Evolutionary conservation across 2,888 invertebrate genomes (phyloP).

Genomic region (Microchrysa polita): DNA sequence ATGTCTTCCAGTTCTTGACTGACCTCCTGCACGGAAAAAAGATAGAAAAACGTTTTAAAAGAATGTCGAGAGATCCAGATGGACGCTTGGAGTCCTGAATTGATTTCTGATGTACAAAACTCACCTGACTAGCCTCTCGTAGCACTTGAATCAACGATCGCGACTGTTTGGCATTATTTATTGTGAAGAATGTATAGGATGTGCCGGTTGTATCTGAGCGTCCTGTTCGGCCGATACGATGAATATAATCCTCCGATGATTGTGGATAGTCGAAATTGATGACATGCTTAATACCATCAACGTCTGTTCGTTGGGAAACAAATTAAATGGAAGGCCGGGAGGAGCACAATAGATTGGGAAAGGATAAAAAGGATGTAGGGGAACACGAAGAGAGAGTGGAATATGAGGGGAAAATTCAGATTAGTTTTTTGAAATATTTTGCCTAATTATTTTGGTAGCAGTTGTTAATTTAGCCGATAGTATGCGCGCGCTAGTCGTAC

Average conservation of each 20-base stretch:
- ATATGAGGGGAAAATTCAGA: too few relatives aligned
- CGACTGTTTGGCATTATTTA: constrained; percentile 85
- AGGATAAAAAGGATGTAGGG: not conserved
- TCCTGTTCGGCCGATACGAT: constrained; percentile 93
- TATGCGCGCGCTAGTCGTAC: too few relatives aligned
- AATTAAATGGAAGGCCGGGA: not conserved
- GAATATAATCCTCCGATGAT: constrained; percentile 94
- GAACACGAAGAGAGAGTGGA: too few relatives aligned
- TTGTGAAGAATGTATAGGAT: constrained; percentile 94
- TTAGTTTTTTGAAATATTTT: too few relatives aligned
- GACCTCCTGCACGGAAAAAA: constrained; percentile 63
- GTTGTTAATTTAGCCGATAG: too few relatives aligned
- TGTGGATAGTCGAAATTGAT: constrained; percentile 96
- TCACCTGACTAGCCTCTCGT: constrained; percentile 86
- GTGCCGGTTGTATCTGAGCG: constrained; percentile 87
- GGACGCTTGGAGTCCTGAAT: too few relatives aligned
- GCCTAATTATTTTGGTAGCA: too few relatives aligned
- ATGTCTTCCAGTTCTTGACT: constrained; percentile 85
- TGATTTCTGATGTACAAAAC: not conserved
- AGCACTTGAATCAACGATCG: constrained; percentile 87
- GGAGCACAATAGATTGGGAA: not conserved
- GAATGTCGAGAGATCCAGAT: too few relatives aligned
- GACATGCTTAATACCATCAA: constrained; percentile 94
- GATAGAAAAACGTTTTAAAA: too few relatives aligned
- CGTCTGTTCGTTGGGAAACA: constrained; percentile 71